phyloP scores from a whole-genome alignment of 2,888 invertebrate genomes.

The Ypsolopha sequella region DNA sequence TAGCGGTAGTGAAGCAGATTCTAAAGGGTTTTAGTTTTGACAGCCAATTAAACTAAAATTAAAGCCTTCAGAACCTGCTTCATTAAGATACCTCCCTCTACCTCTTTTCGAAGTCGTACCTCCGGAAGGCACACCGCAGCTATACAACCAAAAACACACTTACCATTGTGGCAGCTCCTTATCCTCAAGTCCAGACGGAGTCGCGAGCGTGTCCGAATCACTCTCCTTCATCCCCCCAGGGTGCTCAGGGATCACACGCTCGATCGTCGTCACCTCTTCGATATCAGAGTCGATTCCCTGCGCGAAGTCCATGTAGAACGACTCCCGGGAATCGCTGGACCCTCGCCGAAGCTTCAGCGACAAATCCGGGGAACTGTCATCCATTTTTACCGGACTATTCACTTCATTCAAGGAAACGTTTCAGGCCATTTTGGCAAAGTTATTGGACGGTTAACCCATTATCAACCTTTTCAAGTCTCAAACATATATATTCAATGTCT shows the following conservation, averaged over 20 bases:
- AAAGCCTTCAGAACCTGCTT: too few species aligned
- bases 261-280: conserved; percentile 83
- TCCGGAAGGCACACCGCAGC: too few species aligned
- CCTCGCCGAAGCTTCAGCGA: conserved; percentile 87
- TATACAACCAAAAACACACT: conserved; percentile 13
- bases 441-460: not conserved
- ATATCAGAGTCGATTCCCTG: conserved; percentile 92
- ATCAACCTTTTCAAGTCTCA: not conserved
- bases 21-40: too few species aligned
- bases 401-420: conserved; percentile 9
- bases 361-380: conserved; percentile 88
- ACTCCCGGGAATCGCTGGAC: conserved; percentile 88
- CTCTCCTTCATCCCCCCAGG: conserved; percentile 55
- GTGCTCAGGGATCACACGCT: conserved; percentile 67
- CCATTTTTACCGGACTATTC: conserved; percentile 34
- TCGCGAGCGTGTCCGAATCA: conserved; percentile 59
- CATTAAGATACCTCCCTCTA: too few species aligned
- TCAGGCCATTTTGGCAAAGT: not conserved
- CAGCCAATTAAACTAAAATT: too few species aligned
- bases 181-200: conserved; percentile 63
- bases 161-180: conserved; percentile 62
- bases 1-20: too few species aligned
- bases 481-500: too few species aligned
- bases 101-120: too few species aligned
- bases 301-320: conserved; percentile 92